Evolutionary conservation across 2,113 vertebrate genomes (phyloP), one percentile per base, ranked within the genome.

Genomic region (Porphyrio hochstetteri): DNA sequence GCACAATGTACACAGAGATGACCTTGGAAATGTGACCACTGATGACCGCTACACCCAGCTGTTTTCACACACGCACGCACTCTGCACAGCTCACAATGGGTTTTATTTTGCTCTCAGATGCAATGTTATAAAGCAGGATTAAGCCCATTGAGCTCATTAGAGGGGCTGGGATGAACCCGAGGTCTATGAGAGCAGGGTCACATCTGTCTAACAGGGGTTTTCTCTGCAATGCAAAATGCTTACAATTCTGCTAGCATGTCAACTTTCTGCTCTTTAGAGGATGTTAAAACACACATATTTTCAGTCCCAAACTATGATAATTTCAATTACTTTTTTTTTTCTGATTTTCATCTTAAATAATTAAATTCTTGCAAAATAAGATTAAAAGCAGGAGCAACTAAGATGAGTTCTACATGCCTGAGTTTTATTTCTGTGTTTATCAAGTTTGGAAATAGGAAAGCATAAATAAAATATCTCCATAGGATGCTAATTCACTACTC

Each of bases 401-500:
- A 89, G 64, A 81, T 6, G 14, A 70, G 13, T 50, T 93, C 55
- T 84, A 2, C 18, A 29, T 42, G n/a, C 50, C 50, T 76, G 78
- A 86, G 50, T 59, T 79, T 77, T 57, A 15, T 82, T 88, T 86
- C 64, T 88, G 36, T 83, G 72, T 84, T 93, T 94, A 79, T 79
- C 85, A 92, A 92, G 71, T 69, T 52, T 68, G 56, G 38, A 96
- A 95, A 71, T 55, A 95, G 68, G 42, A 46, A 94, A 72, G 14
- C 64, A 90, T 93, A 93, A 85, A 94, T 95, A 96, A 97, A 97
- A 82, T 90, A 92, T 83, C 46, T 92, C 83, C 28, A 33, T 42
- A n/a, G 60, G 86, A 94, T 92, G 90, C 16, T 92, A 94, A 96
- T 86, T 94, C 81, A 77, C 44, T 72, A 75, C 52, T 84, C 60